Conservation (phyloP, 2,113 vertebrate genomes). For the Otis tarda region DNA sequence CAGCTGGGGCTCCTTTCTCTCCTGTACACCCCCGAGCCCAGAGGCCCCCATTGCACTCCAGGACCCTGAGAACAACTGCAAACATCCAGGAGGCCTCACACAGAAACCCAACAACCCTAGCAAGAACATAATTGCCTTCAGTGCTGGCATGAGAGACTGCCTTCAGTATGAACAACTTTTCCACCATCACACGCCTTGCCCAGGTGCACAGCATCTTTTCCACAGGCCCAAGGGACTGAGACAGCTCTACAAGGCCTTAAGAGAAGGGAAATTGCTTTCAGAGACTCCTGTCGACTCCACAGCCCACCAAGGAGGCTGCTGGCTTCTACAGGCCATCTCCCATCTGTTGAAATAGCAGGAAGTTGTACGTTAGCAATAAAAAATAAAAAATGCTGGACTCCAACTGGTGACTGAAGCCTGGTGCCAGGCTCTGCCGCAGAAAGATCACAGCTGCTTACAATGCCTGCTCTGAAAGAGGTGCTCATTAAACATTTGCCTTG, state of each 20-base stretch:
- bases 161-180: background rate
- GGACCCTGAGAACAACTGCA: background rate
- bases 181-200: background rate
- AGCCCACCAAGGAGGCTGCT: slow-evolving; percentile 63
- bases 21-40: background rate
- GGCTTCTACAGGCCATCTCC: slow-evolving; percentile 49
- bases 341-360: slow-evolving; percentile 68
- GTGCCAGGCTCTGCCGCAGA: slow-evolving; percentile 43
- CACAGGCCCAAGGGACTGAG: slow-evolving; percentile 44
- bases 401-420: slow-evolving; percentile 64
- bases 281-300: slow-evolving; percentile 25
- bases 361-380: slow-evolving; percentile 59
- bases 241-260: slow-evolving; percentile 31
- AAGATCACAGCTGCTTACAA: slow-evolving; percentile 55
- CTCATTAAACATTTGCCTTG: slow-evolving; percentile 63
- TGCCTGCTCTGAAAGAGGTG: slow-evolving; percentile 48
- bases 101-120: background rate
- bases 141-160: background rate
- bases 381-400: slow-evolving; percentile 66
- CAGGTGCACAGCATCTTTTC: slow-evolving; percentile 42
- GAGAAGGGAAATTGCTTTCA: slow-evolving; percentile 58
- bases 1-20: background rate
- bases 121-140: slow-evolving; percentile 16
- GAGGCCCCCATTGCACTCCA: background rate
- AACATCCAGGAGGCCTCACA: background rate